These are phyloP conservation scores for Perizoma flavofasciatum DNA, from an alignment of 2,888 invertebrate genomes.

Conservation along the genomic window DNA sequence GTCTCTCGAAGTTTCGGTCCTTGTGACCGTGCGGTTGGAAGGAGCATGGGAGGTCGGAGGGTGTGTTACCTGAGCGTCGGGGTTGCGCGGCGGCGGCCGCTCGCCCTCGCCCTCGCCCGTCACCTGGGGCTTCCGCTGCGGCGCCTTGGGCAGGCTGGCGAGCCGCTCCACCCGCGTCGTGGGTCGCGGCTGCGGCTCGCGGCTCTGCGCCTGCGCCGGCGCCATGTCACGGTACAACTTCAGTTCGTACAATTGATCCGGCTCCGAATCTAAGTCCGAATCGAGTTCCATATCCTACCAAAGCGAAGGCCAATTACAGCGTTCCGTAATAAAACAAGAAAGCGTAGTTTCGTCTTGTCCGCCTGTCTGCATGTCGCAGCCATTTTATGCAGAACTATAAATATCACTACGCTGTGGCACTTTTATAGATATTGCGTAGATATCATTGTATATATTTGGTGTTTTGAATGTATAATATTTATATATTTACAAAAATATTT, in stretches of 20 bases:
- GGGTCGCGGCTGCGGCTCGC: constrained; percentile 4
- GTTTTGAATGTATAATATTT: too few species aligned
- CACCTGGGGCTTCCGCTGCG: constrained; percentile 19
- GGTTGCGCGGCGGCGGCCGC: background rate
- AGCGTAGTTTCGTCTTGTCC: too few species aligned
- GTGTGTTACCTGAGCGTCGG: background rate
- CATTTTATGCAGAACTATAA: too few species aligned
- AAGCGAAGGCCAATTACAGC: too few species aligned
- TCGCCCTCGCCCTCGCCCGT: background rate
- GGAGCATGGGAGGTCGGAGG: background rate
- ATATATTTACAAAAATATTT: too few species aligned
- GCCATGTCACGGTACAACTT: constrained; percentile 17
- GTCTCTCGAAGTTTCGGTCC: background rate
- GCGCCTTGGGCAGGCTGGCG: constrained; percentile 11
- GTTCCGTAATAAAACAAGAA: too few species aligned
- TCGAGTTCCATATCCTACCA: constrained; percentile 54
- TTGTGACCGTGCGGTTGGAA: background rate
- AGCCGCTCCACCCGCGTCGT: constrained; percentile 10
- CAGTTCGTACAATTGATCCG: constrained; percentile 22
- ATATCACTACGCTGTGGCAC: too few species aligned
- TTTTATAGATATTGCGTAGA: too few species aligned
- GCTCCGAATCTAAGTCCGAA: constrained; percentile 24
- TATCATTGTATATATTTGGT: too few species aligned
- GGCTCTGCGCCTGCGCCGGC: constrained; percentile 5
- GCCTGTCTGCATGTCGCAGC: too few species aligned